Evolutionary conservation across 1,140 invertebrate genomes (phyloP), one percentile per base, ranked within the genome.

Genomic region (Drosophila azteca): DNA sequence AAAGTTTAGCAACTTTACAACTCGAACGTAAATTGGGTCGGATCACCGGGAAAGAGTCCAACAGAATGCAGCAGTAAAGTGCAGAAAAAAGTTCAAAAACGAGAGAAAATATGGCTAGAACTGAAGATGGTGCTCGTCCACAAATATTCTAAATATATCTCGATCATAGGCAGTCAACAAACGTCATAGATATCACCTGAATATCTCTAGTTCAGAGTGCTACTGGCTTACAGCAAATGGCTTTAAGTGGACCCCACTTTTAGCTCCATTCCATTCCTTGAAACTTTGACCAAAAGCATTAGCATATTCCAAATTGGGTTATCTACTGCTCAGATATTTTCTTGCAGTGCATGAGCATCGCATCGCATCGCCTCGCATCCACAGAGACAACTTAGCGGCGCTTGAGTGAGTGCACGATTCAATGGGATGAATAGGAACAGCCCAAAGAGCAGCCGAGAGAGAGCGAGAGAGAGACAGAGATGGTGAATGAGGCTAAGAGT

Each of bases 401-500:
- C 82, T 80, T 77, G 82, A 87, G 61, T 87, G 81, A 66, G 63
- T 77, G 83, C 82, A 82, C 83, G 79, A 88, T 88, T 87, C 78
- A 85, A 85, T 87, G 71, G 74, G 77, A 87, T 79, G 78, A 76
- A 82, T 54, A 41, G 57, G 17, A 13, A 13, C 26, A 48, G 57
- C 31, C 39, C 24, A 44, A 13, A 55, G 46, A 35, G 31, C 31
- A 35, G 17, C 17, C 17, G 17, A 20, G 17, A 8, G 26, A 13
- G 50, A 60, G 17, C 0, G 48, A 13, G 26, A 20, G 17, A 26
- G 24, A 26, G 24, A 35, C 5, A 45, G 45, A 45, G 39, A 26
- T 45, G 11, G 26, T 15, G 50, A 60, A 20, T 20, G 48, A 13
- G 26, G 48, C 39, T 17, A 26, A 22, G 43, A 31, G 44, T 46